These are phyloP conservation scores for Drosophila saltans DNA, from an alignment of 1,140 invertebrate genomes.

Conservation along the genomic window DNA sequence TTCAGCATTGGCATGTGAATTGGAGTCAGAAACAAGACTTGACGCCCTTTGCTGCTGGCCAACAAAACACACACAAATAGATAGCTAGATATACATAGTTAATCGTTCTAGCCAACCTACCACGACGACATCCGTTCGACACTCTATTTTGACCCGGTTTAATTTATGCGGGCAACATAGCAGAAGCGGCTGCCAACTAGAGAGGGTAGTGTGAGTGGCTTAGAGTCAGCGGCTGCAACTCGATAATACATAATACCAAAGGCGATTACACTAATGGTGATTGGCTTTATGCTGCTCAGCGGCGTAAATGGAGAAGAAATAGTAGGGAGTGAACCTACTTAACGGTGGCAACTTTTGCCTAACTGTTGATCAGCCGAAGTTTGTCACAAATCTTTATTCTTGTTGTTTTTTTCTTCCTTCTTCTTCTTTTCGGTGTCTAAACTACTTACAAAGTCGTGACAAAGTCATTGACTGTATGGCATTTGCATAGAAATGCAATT, in stretches of 20 bases:
- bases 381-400: slow-evolving; percentile 55
- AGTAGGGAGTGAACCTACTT: slow-evolving; percentile 41
- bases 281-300: slow-evolving; percentile 68
- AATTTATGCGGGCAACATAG: slow-evolving; percentile 61
- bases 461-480: slow-evolving; percentile 78
- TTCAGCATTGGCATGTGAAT: slow-evolving; percentile 17
- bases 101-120: slow-evolving; percentile 35
- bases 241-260: slow-evolving; percentile 75
- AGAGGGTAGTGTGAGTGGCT: slow-evolving; percentile 34
- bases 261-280: slow-evolving; percentile 79
- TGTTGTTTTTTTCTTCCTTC: slow-evolving; percentile 14
- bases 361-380: slow-evolving; percentile 71
- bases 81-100: slow-evolving; percentile 2
- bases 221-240: slow-evolving; percentile 37
- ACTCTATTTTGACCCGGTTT: slow-evolving; percentile 56
- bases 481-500: slow-evolving; percentile 80
- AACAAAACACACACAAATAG: neutral
- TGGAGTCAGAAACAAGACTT: slow-evolving; percentile 47
- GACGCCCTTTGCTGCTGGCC: slow-evolving; percentile 46
- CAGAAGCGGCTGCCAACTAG: slow-evolving; percentile 11
- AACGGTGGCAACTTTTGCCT: slow-evolving; percentile 70
- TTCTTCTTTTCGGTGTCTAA: slow-evolving; percentile 36
- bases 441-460: slow-evolving; percentile 80
- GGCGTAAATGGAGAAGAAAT: neutral
- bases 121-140: slow-evolving; percentile 27